Base-by-base conservation (phyloP, 2,797 vertebrate species). In the Oophaga sylvatica region DNA sequence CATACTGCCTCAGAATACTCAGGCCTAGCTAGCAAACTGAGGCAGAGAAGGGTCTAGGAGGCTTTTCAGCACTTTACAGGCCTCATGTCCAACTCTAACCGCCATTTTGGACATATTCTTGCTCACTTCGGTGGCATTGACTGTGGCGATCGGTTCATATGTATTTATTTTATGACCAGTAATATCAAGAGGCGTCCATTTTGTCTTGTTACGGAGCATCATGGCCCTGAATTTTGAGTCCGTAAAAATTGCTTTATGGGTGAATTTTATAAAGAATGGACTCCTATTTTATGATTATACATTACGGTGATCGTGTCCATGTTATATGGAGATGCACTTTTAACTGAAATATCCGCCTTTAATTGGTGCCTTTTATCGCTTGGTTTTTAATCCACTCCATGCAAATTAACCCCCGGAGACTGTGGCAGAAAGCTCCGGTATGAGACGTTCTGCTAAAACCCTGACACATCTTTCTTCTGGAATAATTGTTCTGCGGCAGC, bases 401-500 rank as follows among this genome's bases (percentile, higher is more conserved):
- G 60, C 29, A 83, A 83, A 73, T 73, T 16, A 83, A 41, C 68
- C 68, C 20, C 17, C 2, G 7, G 68, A 73, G 56, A 26, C 3
- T 26, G 13, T 11, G 12, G n/a, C 53, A 78, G 16, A 81, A 19
- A 22, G 13, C 13, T 26, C 15, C 26, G 57, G 16, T 22, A 57
- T 12, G 56, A 83, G 68, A 73, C 31, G 31, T 80, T 83, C 81
- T 62, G 65, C 67, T 53, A 53, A 53, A 53, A 29, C 11, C 35
- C 67, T 75, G 57, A 53, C 71, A 76, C 68, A 82, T 81, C 80
- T 19, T 16, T 62, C 71, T 87, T 35, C 26, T 75, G 9, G 22
- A 67, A 60, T 87, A 73, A 87, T 87, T 81, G 81, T 71, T 73
- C 56, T 5, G 41, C 60, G 31, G 19, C 57, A 13, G 57, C 31